A percentile compares a stretch with the other conserved stretches of the same genome.
Evolutionary conservation across 2,797 vertebrate genomes (phyloP).

Genomic region (Meda fulgida): DNA sequence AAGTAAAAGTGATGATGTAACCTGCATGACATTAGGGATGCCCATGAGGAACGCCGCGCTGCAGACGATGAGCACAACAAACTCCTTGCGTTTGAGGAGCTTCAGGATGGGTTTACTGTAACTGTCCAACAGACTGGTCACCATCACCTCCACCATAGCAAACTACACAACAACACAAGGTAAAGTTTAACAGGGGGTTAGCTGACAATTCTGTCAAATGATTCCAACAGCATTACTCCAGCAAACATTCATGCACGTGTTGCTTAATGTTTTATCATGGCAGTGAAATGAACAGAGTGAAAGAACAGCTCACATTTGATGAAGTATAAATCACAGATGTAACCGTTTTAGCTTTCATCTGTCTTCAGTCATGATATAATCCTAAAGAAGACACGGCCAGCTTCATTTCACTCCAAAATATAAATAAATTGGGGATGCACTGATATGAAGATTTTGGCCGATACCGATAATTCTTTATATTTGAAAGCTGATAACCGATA

Average conservation of each 20-base stretch:
- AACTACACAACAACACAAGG: slow-evolving; percentile 67
- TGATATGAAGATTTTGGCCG: background rate
- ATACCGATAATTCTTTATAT: too few species aligned
- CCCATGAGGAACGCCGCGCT: slow-evolving; percentile 69
- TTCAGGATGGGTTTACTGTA: slow-evolving; percentile 62
- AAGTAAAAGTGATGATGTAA: slow-evolving; percentile 45
- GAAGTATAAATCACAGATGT: background rate
- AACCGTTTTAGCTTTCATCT: background rate
- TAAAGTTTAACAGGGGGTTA: slow-evolving; percentile 10
- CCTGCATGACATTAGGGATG: slow-evolving; percentile 81
- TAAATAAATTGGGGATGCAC: background rate
- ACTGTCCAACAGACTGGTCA: slow-evolving; percentile 79
- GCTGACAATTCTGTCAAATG: slow-evolving; percentile 5
- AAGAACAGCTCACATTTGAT: background rate
- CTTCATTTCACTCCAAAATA: background rate
- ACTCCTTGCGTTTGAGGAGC: slow-evolving; percentile 75
- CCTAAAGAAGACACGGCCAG: background rate
- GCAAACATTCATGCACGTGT: background rate
- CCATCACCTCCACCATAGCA: slow-evolving; percentile 83
- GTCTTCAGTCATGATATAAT: background rate
- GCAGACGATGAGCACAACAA: slow-evolving; percentile 76
- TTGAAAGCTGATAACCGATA: too few species aligned
- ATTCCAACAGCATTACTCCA: background rate
- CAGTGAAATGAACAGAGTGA: background rate
- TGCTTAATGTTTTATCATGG: slow-evolving; percentile 10